Evolutionary conservation across 2,888 invertebrate genomes (phyloP), one percentile per base, ranked within the genome.

Genomic region (Melanchra persicariae): DNA sequence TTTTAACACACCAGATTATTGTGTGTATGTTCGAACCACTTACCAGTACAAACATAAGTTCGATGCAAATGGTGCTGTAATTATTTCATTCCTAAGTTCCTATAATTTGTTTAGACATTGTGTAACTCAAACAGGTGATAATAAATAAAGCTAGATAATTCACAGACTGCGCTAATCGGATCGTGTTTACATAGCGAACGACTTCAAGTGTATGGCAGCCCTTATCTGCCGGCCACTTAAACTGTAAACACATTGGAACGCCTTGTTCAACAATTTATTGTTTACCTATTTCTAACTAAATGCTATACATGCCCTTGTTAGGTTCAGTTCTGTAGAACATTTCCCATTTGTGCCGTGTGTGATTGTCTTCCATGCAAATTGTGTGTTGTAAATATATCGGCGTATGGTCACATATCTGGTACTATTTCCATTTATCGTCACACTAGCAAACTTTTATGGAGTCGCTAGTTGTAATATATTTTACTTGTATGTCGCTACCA

Each of bases 101-200:
- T 22, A 26, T 59, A 74, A 55, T 74, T 78, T 74, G 47, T 76
- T 74, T n/a, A 1, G 12, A 49, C 37, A 76, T 91, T 90, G 87
- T 88, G 89, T 91, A 87, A 87, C 85, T 85, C 81, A 85, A 90
- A 90, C 91, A 90, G 89, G 91, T 91, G 90, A 45, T 90, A 92
- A 93, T 94, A 94, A 94, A 95, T 93, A 93, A 93, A 88, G 77
- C 88, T 84, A 90, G 91, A 93, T 93, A 92, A 93, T 93, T 92
- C 88, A 83, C 74, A 65, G 88, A 89, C 85, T 87, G 88, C 93
- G 94, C 92, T 94, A 93, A 95, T 95, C 94, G 86, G 90, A 92
- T 93, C 93, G 90, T 94, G 94, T 95, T 94, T 93, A 93, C 93
- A 93, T 91, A 91, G 90, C 89, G 87, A 92, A 90, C 91, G 89